Percentiles rank a stretch among this genome's conserved stretches.
Evolutionary conservation across 2,113 vertebrate species (phyloP).

Genomic region (Spea multiplicata): DNA sequence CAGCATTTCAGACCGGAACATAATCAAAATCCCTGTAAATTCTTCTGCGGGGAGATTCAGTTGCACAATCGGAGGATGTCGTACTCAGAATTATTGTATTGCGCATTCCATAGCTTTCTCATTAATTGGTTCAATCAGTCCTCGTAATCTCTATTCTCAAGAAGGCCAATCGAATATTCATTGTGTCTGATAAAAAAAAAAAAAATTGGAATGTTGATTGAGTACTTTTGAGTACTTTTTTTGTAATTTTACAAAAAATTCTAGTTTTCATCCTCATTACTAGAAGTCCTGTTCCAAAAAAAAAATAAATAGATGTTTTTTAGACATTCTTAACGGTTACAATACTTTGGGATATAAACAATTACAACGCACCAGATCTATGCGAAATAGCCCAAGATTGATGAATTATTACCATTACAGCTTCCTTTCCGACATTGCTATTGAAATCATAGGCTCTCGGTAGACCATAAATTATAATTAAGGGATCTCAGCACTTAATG

Average conservation of each 20-base stretch:
- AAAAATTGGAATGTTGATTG: neutral
- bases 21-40: conserved; percentile 21
- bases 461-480: conserved; percentile 44
- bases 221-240: neutral
- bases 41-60: conserved; percentile 14
- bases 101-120: conserved; percentile 24
- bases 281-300: neutral
- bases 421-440: conserved; percentile 14
- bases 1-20: conserved; percentile 4
- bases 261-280: neutral
- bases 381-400: neutral
- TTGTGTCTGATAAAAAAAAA: conserved; percentile 27
- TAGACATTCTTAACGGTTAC: neutral
- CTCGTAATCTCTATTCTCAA: conserved; percentile 21
- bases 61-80: conserved; percentile 10
- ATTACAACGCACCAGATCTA: neutral
- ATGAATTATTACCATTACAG: conserved; percentile 14
- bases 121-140: conserved; percentile 40
- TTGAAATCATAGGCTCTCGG: conserved; percentile 38
- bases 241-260: neutral
- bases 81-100: conserved; percentile 6
- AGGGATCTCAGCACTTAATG: conserved; percentile 35
- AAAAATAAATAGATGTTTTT: conserved; percentile 2
- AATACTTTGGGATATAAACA: neutral
- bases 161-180: conserved; percentile 41